Evolutionary conservation across 2,113 vertebrate species (phyloP), one percentile per base, ranked within the genome.

Genomic region (Cyanoliseus patagonus): DNA sequence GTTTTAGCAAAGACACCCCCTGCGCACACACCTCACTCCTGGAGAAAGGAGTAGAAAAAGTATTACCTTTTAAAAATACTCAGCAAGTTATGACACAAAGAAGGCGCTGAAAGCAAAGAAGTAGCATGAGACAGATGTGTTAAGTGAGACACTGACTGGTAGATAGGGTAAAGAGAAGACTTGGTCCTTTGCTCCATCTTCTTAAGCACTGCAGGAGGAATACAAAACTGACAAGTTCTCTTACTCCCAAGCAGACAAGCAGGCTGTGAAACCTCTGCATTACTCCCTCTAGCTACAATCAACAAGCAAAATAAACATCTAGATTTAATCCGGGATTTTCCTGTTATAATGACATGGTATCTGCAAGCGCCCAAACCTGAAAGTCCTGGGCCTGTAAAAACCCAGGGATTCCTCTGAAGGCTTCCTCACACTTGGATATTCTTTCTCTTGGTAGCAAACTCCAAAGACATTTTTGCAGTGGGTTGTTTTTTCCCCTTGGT

Each of bases 291-390:
- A 53, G 51, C 66, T 90, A 75, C 44, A 30, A 31, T 16, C 2
- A 0, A 1, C 27, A 78, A 66, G 8, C 17, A 24, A 92, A 35
- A 35, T 27, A 28, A 91, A 81, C 33, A 70, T 7, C 35, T 46
- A 39, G 13, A 31, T 31, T 75, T 49, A 4, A 42, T 28, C 59
- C 14, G 39, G 12, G 39, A 77, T 46, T 51, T 31, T 66, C 49
- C 11, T 72, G 7, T 44, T 59, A 7, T 0, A 57, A 30, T 0
- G 1, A 47, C 25, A 46, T 31, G 3, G 0, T 4, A 39, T 12
- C 22, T 83, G 22, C 42, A 83, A 39, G 28, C 33, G 16, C 39
- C 57, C 14, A 49, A 64, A 18, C 28, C 47, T 75, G 33, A 31
- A 81, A 49, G 24, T 39, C 61, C 51, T 6, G 1, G 41, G 64